Base-by-base conservation (phyloP, 2,797 vertebrate species). In the Corythornis leucogaster region DNA sequence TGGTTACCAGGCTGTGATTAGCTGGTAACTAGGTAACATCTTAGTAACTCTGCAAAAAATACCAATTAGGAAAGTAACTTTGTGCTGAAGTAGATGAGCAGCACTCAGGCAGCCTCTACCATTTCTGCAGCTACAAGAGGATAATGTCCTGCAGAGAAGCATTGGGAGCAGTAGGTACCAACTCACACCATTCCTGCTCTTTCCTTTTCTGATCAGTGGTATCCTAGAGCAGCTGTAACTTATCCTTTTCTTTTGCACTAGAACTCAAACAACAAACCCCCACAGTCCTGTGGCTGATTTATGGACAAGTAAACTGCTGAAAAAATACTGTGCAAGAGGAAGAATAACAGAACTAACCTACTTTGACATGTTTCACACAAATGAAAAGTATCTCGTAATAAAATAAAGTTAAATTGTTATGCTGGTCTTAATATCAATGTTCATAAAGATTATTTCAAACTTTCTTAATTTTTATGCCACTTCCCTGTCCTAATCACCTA, bases 21-120 rank as follows among this genome's bases (percentile, higher is more conserved):
- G 9, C 87, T 89, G 82, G 87, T 91, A 92, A 40, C 82, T 85
- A 87, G 66, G 88, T 88, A 90, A 90, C 87, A 46, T 28, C 80
- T 53, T 58, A 67, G 77, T 46, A 51, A 78, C 69, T 85, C 35
- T 6, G 48, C 46, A 74, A 83, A 93, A 88, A 57, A 25, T 3
- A 78, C 2, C 55, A 31, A 1, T 89, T 50, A 58, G 80, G 25
- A 67, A 67, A 67, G 57, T 68, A 73, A 76, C 83, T 92, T 83
- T 53, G 43, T 40, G 15, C 9, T 42, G 82, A 78, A 21, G 31
- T 24, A 40, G 42, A 21, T 16, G 43, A 89, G 50, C 51, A 51
- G 54, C n/a, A 7, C 35, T n/a, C 35, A 31, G 62, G 15, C 45
- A 64, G 16, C 30, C 58, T 33, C 25, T 51, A 8, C 73, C 35